phyloP scores from a whole-genome alignment of 2,888 invertebrate genomes.

The Hipparchia semele region DNA sequence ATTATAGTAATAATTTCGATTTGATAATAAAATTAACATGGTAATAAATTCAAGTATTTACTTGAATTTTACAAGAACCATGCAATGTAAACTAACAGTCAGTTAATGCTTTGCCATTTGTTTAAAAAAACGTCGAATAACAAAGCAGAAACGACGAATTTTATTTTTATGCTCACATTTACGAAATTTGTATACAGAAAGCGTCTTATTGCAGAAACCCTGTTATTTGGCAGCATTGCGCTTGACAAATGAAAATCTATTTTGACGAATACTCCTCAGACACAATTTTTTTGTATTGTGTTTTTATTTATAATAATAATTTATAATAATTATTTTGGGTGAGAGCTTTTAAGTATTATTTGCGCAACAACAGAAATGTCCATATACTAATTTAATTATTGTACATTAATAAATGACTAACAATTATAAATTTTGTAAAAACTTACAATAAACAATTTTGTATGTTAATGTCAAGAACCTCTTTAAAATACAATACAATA shows the following conservation, averaged over 20 bases:
- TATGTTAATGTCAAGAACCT: too few species aligned
- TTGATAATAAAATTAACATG: too few species aligned
- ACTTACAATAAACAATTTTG: too few species aligned
- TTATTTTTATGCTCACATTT: slow-evolving; percentile 80
- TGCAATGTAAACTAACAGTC: neutral
- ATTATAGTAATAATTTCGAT: too few species aligned
- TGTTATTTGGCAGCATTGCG: slow-evolving; percentile 64
- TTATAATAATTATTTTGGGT: too few species aligned
- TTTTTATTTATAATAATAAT: neutral
- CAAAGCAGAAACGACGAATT: slow-evolving; percentile 76
- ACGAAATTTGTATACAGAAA: slow-evolving; percentile 79
- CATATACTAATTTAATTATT: neutral
- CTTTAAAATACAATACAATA: too few species aligned
- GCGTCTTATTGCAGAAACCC: slow-evolving; percentile 73
- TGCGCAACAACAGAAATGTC: neutral
- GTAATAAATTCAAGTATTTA: too few species aligned
- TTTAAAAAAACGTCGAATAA: slow-evolving; percentile 60
- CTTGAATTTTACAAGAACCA: neutral
- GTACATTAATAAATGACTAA: too few species aligned
- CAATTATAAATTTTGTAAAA: too few species aligned
- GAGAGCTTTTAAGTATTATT: neutral
- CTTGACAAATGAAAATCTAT: slow-evolving; percentile 63
- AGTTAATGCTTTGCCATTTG: neutral
- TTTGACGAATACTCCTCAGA: slow-evolving; percentile 5
- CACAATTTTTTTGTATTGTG: neutral